Percentiles rank a stretch among this genome's conserved stretches.
Conservation (phyloP, 2,113 vertebrate species). For the Hemiscyllium ocellatum region DNA sequence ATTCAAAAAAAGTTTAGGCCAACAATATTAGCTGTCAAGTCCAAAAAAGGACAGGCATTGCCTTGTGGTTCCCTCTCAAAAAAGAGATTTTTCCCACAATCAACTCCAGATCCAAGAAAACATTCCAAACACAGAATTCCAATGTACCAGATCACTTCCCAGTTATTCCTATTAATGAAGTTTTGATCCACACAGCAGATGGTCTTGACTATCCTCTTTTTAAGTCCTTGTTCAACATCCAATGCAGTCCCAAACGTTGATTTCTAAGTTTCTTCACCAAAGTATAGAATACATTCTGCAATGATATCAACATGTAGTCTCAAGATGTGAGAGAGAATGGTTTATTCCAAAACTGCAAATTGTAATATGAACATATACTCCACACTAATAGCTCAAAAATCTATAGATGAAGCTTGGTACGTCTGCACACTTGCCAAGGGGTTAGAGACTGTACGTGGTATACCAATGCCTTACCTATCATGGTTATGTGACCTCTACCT, state of each 20-base stretch:
- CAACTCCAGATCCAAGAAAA: slow-evolving; percentile 13
- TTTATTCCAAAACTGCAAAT: not conserved
- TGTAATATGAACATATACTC: not conserved
- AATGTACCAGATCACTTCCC: not conserved
- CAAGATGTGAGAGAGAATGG: not conserved
- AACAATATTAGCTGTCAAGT: not conserved
- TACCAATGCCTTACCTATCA: too few species aligned
- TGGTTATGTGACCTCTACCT: too few species aligned
- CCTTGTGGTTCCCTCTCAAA: not conserved
- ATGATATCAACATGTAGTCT: not conserved
- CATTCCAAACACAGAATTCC: slow-evolving; percentile 9
- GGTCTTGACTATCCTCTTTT: not conserved
- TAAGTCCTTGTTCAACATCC: not conserved
- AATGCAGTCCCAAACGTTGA: not conserved
- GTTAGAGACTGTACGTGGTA: too few species aligned
- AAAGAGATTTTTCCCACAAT: not conserved
- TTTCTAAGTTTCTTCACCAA: not conserved
- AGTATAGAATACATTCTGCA: not conserved
- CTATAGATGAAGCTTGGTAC: not conserved
- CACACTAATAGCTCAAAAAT: not conserved
- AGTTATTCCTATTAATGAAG: not conserved
- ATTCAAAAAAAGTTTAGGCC: not conserved
- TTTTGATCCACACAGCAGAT: not conserved
- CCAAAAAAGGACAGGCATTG: not conserved
- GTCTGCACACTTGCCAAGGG: not conserved